These are phyloP conservation scores for Astreopora myriophthalma DNA, from an alignment of 64 coral and sea anemone species.

Conservation along the genomic window DNA sequence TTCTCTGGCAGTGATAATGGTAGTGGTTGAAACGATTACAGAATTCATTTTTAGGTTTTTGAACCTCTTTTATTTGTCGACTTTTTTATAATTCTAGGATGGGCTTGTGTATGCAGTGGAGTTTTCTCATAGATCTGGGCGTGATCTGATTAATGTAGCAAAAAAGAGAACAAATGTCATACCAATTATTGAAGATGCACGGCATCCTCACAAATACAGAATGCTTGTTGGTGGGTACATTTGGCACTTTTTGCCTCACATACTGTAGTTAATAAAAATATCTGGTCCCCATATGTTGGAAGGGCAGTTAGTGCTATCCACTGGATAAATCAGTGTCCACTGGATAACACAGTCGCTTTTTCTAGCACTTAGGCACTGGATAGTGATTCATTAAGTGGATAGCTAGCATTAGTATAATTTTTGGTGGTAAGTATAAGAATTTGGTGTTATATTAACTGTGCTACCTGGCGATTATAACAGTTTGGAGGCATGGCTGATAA, in stretches of 20 bases:
- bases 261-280: too few relatives aligned
- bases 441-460: too few relatives aligned
- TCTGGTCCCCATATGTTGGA: too few relatives aligned
- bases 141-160: constrained; percentile 98
- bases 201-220: constrained; percentile 99
- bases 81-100: constrained; percentile 54
- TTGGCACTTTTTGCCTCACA: neutral
- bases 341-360: too few relatives aligned
- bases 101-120: constrained; percentile 99
- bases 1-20: neutral
- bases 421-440: too few relatives aligned
- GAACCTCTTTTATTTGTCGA: neutral
- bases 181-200: constrained; percentile 97
- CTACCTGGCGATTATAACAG: too few relatives aligned
- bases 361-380: too few relatives aligned
- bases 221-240: constrained; percentile 91
- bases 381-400: too few relatives aligned
- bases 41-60: neutral
- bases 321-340: too few relatives aligned
- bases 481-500: too few relatives aligned
- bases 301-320: too few relatives aligned
- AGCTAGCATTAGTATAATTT: too few relatives aligned
- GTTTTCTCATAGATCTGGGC: constrained; percentile 97
- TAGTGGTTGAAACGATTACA: neutral
- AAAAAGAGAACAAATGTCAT: constrained; percentile 99